These are phyloP conservation scores for Acleris emargana DNA, from an alignment of 2,888 invertebrate species.

Conservation along the genomic window DNA sequence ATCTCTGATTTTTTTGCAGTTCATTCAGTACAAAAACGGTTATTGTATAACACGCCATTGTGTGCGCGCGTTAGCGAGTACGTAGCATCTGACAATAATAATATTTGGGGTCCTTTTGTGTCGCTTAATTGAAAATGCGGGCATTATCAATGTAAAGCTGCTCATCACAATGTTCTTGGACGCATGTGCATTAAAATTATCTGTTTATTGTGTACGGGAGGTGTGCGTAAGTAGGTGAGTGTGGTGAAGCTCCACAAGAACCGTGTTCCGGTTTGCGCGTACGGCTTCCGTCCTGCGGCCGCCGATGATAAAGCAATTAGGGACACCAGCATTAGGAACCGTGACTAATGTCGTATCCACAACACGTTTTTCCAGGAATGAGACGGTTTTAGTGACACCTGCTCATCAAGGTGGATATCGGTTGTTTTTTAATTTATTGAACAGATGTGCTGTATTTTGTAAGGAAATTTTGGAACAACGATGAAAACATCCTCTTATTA, in stretches of 20 bases:
- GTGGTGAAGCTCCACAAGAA: conserved; percentile 68
- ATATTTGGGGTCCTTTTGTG: conserved; percentile 61
- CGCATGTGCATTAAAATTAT: conserved; percentile 29
- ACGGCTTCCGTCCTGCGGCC: conserved; percentile 65
- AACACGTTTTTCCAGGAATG: neutral
- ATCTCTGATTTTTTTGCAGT: conserved; percentile 57
- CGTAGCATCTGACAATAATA: conserved; percentile 61
- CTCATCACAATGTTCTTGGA: conserved; percentile 25
- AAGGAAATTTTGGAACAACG: too few species aligned
- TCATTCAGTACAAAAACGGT: conserved; percentile 60
- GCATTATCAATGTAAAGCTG: conserved; percentile 63
- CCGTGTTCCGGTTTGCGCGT: conserved; percentile 76
- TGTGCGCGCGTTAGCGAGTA: conserved; percentile 55
- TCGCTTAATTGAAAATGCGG: conserved; percentile 71
- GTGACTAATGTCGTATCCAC: conserved; percentile 18
- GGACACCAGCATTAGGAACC: conserved; percentile 13
- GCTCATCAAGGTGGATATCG: too few species aligned
- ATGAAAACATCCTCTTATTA: too few species aligned
- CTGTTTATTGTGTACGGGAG: neutral
- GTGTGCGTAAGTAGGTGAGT: conserved; percentile 17
- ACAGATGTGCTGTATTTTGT: too few species aligned
- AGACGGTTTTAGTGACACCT: neutral
- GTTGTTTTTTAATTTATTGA: too few species aligned
- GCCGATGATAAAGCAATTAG: conserved; percentile 43
- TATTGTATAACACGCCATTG: conserved; percentile 72